phyloP scores from a whole-genome alignment of 2,113 vertebrate genomes.

The Oostethus manadensis region DNA sequence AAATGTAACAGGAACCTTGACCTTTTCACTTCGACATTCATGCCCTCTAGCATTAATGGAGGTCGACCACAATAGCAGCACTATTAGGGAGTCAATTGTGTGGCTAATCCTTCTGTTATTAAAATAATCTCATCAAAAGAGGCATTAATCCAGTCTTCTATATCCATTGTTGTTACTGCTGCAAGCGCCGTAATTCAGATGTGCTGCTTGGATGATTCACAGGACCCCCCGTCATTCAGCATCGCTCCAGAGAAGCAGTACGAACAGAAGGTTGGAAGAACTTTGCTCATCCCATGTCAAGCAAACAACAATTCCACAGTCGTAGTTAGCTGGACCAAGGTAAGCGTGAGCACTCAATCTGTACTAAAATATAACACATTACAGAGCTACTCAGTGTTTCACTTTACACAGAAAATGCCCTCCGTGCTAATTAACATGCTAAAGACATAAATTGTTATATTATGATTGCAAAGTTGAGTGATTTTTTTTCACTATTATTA shows the following conservation, averaged over 20 bases:
- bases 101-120: conserved; percentile 65
- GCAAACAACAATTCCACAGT: conserved; percentile 75
- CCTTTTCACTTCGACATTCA: conserved; percentile 38
- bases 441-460: not conserved
- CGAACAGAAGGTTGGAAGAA: conserved; percentile 78
- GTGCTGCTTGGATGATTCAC: conserved; percentile 36
- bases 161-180: conserved; percentile 39
- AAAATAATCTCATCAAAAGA: conserved; percentile 58
- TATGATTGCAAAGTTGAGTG: not conserved
- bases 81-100: conserved; percentile 59
- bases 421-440: not conserved
- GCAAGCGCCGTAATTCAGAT: conserved; percentile 33
- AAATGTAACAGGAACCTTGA: conserved; percentile 40
- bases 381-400: not conserved
- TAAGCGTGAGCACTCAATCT: conserved; percentile 33
- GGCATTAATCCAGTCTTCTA: conserved; percentile 48
- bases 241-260: conserved; percentile 79
- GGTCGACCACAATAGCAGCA: conserved; percentile 39
- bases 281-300: conserved; percentile 80
- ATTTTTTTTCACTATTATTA: too few relatives aligned
- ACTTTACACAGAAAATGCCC: not conserved
- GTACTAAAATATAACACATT: not conserved
- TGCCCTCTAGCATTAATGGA: conserved; percentile 42
- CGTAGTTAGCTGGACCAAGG: conserved; percentile 84
- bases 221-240: conserved; percentile 86